Base-by-base conservation (phyloP, 2,888 invertebrate species). In the Phania funesta region DNA sequence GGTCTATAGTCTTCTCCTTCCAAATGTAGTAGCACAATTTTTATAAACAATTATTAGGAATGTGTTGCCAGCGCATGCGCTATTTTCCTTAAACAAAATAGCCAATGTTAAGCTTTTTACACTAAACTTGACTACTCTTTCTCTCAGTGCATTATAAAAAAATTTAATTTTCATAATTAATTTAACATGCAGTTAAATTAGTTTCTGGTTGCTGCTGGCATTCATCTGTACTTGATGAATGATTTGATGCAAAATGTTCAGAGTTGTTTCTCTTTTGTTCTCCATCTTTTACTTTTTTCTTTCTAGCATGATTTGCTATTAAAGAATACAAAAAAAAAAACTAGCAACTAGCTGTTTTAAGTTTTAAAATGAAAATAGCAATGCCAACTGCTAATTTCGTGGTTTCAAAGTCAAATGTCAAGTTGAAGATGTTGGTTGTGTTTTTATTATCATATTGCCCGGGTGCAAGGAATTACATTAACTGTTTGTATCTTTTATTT, bases 341-440 rank as follows among this genome's bases (percentile, higher is more conserved):
- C n/a, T n/a, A n/a, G n/a, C n/a, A 44, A 32, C 18, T 32, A 11
- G 20, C 41, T 56, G 48, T 65, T 67, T 38, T 41, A 2, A 9
- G 8, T 22, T 29, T 60, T 20, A 18, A 48, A 50, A 35, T 54
- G 48, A 26, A 44, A 52, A 18, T 32, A 20, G 11, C 44, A 54
- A 54, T 64, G 29, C 18, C 74, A 56, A 11, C 18, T 48, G 56
- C 11, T 60, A 35, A 46, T 52, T 62, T 41, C 22, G 24, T 22
- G 20, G 20, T 64, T 64, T 70, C 74, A 68, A 78, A 78, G 82
- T 78, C 82, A 82, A 82, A 82, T 74, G 82, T 82, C 82, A 82
- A 78, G 74, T 75, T 78, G 56, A 75, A 70, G 24, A 58, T 65
- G 46, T 29, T 52, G 70, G 6, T 56, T 26, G 16, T 46, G 4